These are phyloP conservation scores for Galeopterus variegatus DNA, from an alignment of 2,113 vertebrate species.

Conservation along the genomic window DNA sequence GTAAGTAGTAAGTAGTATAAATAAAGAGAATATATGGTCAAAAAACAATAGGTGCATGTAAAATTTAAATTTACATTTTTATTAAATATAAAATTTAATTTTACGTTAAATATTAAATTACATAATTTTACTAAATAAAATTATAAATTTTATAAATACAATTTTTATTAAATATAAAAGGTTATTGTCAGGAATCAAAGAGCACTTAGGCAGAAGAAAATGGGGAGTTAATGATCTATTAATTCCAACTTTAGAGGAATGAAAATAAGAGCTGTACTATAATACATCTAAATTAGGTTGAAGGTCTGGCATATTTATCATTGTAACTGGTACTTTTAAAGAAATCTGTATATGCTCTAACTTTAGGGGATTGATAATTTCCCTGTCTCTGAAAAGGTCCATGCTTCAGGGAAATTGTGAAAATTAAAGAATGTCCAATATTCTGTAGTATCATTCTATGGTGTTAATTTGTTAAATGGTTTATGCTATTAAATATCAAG, in stretches of 20 bases:
- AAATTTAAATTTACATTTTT: not conserved
- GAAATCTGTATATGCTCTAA: not conserved
- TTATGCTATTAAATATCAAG: slow-evolving; percentile 49
- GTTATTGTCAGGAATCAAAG: slow-evolving; percentile 41
- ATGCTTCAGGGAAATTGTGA: slow-evolving; percentile 42
- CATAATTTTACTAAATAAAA: no score
- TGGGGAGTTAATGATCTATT: not conserved
- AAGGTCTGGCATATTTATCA: slow-evolving; percentile 54
- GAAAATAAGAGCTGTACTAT: not conserved
- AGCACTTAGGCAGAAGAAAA: not conserved
- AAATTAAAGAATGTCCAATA: slow-evolving; percentile 32
- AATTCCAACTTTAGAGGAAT: not conserved
- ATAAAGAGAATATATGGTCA: not conserved
- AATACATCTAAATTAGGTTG: slow-evolving; percentile 27
- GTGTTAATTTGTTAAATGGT: slow-evolving; percentile 61
- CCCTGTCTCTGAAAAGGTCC: slow-evolving; percentile 2
- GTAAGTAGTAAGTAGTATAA: not conserved
- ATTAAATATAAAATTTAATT: not conserved
- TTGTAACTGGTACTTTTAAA: slow-evolving; percentile 36
- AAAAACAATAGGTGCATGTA: not conserved
- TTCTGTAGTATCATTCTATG: not conserved
- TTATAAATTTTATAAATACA: no score
- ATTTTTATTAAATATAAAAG: slow-evolving; percentile 34
- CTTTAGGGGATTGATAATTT: not conserved
- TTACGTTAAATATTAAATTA: no score